A percentile compares a stretch with the other conserved stretches of the same genome.
phyloP scores from a whole-genome alignment of 1,140 invertebrate genomes.

The Drosophila pandora region DNA sequence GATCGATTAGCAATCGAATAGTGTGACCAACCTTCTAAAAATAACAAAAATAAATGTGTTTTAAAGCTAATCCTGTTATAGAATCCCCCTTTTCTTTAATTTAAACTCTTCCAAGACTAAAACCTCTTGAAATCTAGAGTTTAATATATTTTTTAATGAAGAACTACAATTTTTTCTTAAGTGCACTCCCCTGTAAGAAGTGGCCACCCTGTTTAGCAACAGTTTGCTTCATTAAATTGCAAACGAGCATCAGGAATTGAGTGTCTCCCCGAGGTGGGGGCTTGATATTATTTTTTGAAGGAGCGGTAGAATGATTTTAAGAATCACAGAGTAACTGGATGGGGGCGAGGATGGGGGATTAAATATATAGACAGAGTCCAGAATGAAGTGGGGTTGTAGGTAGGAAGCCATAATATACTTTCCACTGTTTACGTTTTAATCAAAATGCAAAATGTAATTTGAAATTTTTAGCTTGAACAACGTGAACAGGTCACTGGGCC shows the following conservation, averaged over 20 bases:
- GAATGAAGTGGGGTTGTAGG: background rate
- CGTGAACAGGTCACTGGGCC: conserved; percentile 49
- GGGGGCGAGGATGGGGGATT: background rate
- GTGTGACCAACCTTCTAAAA: too few relatives aligned
- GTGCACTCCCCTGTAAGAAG: background rate
- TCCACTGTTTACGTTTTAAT: conserved; percentile 54
- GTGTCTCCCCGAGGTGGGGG: conserved; percentile 10
- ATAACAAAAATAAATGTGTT: too few relatives aligned
- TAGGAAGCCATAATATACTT: background rate
- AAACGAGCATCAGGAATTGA: conserved; percentile 50
- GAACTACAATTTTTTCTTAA: background rate
- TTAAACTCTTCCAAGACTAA: too few relatives aligned
- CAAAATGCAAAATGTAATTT: conserved; percentile 68
- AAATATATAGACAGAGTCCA: background rate
- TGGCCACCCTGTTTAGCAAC: conserved; percentile 35
- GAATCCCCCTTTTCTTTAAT: too few relatives aligned
- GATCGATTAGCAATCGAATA: too few relatives aligned
- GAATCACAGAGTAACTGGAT: background rate
- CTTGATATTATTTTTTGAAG: background rate
- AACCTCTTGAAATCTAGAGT: too few relatives aligned
- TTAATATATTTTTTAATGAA: too few relatives aligned
- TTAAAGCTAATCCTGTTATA: too few relatives aligned
- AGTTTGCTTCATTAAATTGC: conserved; percentile 59
- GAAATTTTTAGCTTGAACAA: conserved; percentile 36
- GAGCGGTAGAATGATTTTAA: background rate